phyloP scores from a whole-genome alignment of 30 jellyfish, hydroid and myxozoan genomes.

The Hydractinia symbiolongicarpus region DNA sequence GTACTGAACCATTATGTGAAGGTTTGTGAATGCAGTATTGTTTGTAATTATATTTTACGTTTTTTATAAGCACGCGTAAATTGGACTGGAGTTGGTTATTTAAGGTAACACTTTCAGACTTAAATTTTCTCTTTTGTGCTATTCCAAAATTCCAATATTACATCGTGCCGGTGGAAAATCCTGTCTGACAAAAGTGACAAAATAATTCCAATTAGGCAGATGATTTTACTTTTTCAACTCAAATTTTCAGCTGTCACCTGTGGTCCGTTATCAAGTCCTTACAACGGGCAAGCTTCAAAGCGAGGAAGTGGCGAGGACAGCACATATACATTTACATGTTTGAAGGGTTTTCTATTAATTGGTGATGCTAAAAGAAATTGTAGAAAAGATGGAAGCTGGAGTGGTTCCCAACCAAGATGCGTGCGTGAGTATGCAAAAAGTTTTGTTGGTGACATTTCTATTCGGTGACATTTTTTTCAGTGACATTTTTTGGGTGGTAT shows the following conservation, averaged over 20 bases:
- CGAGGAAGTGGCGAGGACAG: conserved; percentile 45
- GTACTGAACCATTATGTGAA: conserved; percentile 67
- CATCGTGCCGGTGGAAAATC: neutral
- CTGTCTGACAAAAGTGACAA: neutral
- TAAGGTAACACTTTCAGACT: no score
- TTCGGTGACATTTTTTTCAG: neutral
- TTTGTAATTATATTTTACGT: neutral
- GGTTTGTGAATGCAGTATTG: conserved; percentile 14
- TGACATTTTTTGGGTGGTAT: neutral
- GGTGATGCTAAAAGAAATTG: conserved; percentile 73
- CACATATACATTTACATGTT: conserved; percentile 49
- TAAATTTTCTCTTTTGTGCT: no score
- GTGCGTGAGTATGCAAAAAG: conserved; percentile 52
- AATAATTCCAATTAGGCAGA: neutral
- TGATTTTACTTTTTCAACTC: no score
- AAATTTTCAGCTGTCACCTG: conserved; percentile 50
- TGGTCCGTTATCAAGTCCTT: conserved; percentile 63
- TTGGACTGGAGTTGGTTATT: no score
- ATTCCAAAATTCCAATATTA: neutral
- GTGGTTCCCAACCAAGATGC: conserved; percentile 92
- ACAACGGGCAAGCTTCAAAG: conserved; percentile 47
- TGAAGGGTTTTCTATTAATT: conserved; percentile 48
- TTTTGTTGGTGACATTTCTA: neutral
- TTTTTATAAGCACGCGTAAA: neutral
- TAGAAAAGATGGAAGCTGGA: conserved; percentile 79